Percentiles rank a stretch among this genome's conserved stretches.
These are phyloP conservation scores for Austrofundulus limnaeus DNA, from an alignment of 2,113 vertebrate genomes.

Conservation along the genomic window DNA sequence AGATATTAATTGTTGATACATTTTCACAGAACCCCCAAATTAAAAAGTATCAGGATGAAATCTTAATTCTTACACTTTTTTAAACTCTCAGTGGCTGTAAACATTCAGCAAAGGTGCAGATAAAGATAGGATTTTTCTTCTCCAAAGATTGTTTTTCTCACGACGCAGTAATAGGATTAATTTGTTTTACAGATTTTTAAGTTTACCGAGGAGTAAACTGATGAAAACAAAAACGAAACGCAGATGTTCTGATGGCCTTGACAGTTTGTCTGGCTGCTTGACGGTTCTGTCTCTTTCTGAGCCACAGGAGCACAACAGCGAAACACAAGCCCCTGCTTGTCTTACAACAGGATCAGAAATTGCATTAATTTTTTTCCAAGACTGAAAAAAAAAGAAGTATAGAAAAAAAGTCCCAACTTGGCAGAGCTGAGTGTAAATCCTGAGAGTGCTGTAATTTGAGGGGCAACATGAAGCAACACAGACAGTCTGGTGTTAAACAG, in stretches of 20 bases:
- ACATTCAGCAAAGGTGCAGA: neutral
- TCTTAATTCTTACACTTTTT: no score
- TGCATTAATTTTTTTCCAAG: conserved; percentile 29
- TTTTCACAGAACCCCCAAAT: no score
- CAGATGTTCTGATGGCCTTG: conserved; percentile 13
- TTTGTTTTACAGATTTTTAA: conserved; percentile 9
- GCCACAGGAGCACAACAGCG: conserved; percentile 3
- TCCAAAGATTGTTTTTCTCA: conserved; percentile 18
- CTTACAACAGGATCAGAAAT: conserved; percentile 41
- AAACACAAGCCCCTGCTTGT: conserved; percentile 55
- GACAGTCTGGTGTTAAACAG: conserved; percentile 47
- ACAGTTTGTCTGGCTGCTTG: conserved; percentile 26
- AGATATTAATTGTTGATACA: no score
- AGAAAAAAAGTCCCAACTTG: conserved; percentile 31
- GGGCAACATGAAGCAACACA: conserved; percentile 43
- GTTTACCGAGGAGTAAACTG: conserved; percentile 4
- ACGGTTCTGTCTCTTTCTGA: conserved; percentile 13
- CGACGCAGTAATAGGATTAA: neutral
- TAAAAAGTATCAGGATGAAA: no score
- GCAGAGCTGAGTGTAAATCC: conserved; percentile 33
- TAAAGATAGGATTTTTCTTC: conserved; percentile 3
- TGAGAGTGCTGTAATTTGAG: conserved; percentile 46
- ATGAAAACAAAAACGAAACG: conserved; percentile 18
- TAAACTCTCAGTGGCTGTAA: neutral
- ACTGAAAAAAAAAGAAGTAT: conserved; percentile 1